Evolutionary conservation across 1,140 invertebrate species (phyloP).

Genomic region (Cyphomyrmex costatus): DNA sequence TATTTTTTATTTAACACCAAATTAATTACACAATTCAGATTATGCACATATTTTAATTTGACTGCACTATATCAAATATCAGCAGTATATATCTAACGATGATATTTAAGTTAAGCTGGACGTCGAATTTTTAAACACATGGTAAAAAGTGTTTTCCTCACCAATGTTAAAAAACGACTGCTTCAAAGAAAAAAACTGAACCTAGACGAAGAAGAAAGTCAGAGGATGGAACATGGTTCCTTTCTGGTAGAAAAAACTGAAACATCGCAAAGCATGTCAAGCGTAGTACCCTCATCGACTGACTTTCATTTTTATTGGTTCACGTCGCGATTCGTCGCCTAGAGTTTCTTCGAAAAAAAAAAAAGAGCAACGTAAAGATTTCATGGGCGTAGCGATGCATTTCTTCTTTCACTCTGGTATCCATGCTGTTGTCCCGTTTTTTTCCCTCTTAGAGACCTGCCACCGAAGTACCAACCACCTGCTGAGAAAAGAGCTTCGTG

Average conservation of each 20-base stretch:
- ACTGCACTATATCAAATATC: background rate
- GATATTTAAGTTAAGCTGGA: background rate
- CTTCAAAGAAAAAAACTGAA: background rate
- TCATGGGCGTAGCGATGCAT: slow-evolving; percentile 31
- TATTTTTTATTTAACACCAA: background rate
- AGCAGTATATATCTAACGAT: background rate
- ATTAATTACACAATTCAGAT: background rate
- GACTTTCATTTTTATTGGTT: slow-evolving; percentile 75
- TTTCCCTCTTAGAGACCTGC: slow-evolving; percentile 69
- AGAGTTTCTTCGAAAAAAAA: slow-evolving; percentile 8
- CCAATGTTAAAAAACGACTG: background rate
- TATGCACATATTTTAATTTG: background rate
- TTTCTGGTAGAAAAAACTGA: background rate
- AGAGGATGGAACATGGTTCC: background rate
- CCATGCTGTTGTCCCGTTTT: slow-evolving; percentile 50
- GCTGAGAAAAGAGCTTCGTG: slow-evolving; percentile 83
- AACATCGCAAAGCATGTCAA: background rate
- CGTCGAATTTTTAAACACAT: background rate
- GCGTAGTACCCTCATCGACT: slow-evolving; percentile 56
- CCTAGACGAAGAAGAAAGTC: background rate
- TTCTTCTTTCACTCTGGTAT: slow-evolving; percentile 23
- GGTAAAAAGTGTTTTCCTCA: background rate
- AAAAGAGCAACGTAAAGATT: slow-evolving; percentile 30
- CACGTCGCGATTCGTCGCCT: slow-evolving; percentile 67
- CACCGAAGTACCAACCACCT: slow-evolving; percentile 78